Conservation (phyloP, 2,797 vertebrate genomes). For the Diceros bicornis region DNA sequence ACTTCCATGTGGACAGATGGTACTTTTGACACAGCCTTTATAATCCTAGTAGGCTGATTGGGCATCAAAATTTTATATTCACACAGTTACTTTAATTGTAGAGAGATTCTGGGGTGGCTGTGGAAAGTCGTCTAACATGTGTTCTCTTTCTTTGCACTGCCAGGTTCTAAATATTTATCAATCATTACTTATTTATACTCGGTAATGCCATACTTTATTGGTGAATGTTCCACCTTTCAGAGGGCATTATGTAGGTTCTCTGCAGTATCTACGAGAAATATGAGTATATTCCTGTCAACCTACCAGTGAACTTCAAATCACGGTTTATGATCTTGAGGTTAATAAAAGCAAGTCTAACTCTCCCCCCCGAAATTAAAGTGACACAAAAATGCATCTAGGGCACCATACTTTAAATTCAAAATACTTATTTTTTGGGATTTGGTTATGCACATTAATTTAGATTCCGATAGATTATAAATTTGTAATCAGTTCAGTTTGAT, state of each 20-base stretch:
- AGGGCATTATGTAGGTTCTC: slow-evolving; percentile 21
- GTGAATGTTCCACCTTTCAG: slow-evolving; percentile 19
- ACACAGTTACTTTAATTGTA: slow-evolving; percentile 61
- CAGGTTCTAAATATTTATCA: slow-evolving; percentile 80
- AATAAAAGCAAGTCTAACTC: background rate
- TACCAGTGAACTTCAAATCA: slow-evolving; percentile 58
- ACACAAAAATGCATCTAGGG: background rate
- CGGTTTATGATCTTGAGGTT: slow-evolving; percentile 56
- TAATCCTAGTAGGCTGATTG: slow-evolving; percentile 29
- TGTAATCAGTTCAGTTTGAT: slow-evolving; percentile 48
- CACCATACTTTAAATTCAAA: slow-evolving; percentile 43
- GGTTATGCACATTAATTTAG: slow-evolving; percentile 37
- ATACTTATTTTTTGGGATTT: slow-evolving; percentile 40
- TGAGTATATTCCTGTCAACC: background rate
- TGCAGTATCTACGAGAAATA: slow-evolving; percentile 43
- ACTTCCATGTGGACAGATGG: slow-evolving; percentile 15
- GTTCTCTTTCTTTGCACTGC: slow-evolving; percentile 67
- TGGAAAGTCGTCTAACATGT: slow-evolving; percentile 61
- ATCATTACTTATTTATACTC: slow-evolving; percentile 71
- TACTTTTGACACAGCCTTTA: slow-evolving; percentile 58
- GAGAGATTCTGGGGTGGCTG: background rate
- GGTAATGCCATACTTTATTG: slow-evolving; percentile 66
- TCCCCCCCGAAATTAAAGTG: background rate
- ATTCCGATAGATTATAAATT: slow-evolving; percentile 56
- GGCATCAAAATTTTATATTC: slow-evolving; percentile 64